Evolutionary conservation across 2,113 vertebrate species (phyloP).

Genomic region (Eidolon helvum): DNA sequence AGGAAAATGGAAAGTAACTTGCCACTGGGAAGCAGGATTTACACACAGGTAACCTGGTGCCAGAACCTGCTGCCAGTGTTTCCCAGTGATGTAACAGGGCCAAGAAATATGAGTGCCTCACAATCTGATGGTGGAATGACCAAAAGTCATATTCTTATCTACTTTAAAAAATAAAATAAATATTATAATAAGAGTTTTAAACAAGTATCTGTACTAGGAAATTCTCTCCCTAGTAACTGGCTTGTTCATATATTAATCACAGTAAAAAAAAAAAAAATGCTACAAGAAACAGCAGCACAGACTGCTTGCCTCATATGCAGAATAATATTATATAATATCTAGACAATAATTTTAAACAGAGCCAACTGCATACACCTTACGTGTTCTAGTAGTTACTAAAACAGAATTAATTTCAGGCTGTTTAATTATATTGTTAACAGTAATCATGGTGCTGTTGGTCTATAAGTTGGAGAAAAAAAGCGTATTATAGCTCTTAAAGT

Average conservation of each 20-base stretch:
- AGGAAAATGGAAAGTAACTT: not conserved
- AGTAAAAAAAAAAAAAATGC: not conserved
- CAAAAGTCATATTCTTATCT: not conserved
- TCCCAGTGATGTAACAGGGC: not conserved
- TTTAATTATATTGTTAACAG: not conserved
- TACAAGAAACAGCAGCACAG: not conserved
- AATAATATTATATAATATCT: constrained; percentile 12
- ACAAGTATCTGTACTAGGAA: not conserved
- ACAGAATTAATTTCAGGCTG: not conserved
- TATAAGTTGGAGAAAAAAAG: not conserved
- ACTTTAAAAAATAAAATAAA: not conserved
- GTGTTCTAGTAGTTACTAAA: constrained; percentile 7
- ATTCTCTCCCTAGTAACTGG: not conserved
- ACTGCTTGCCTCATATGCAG: not conserved
- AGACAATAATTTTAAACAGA: constrained; percentile 1
- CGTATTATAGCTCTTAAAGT: not conserved
- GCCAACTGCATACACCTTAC: not conserved
- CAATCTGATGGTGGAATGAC: not conserved
- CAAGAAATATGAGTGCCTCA: not conserved
- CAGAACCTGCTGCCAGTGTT: not conserved
- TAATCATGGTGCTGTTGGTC: not conserved
- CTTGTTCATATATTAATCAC: not conserved
- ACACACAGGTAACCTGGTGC: too few relatives aligned
- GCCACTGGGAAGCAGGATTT: not conserved
- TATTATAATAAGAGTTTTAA: not conserved